Conservation (phyloP, 2,113 vertebrate species). For the Thermophis baileyi region DNA sequence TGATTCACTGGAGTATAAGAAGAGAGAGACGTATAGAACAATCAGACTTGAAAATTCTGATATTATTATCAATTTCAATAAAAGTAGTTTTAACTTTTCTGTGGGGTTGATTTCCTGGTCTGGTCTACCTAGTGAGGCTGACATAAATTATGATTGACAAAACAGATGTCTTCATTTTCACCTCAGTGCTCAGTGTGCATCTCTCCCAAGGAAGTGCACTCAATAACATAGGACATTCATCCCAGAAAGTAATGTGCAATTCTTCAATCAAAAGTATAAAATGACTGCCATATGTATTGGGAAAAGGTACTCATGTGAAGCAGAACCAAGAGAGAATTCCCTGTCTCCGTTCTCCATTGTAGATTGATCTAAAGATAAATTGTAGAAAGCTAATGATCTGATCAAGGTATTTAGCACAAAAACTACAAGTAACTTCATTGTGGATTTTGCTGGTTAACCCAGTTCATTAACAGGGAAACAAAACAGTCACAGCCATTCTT, state of each 20-base stretch:
- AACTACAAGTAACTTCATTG: neutral
- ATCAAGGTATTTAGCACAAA: neutral
- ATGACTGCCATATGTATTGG: neutral
- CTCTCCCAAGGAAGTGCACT: neutral
- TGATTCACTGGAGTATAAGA: neutral
- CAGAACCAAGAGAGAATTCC: neutral
- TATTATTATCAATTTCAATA: neutral
- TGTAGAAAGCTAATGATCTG: neutral
- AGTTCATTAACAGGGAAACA: slow-evolving; percentile 26
- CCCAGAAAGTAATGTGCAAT: neutral
- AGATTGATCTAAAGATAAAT: neutral
- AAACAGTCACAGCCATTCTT: slow-evolving; percentile 14
- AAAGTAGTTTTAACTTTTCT: too few relatives aligned
- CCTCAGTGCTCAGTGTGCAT: neutral
- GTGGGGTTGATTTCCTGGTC: neutral
- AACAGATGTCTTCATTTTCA: neutral
- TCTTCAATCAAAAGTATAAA: neutral
- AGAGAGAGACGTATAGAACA: neutral
- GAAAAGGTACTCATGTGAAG: neutral
- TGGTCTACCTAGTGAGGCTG: neutral
- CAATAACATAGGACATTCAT: neutral
- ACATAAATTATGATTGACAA: neutral
- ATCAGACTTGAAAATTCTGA: neutral
- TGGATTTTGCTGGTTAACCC: neutral
- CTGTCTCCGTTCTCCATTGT: neutral